Conservation (phyloP, 1,140 invertebrate genomes). For the Conus betulinus region DNA sequence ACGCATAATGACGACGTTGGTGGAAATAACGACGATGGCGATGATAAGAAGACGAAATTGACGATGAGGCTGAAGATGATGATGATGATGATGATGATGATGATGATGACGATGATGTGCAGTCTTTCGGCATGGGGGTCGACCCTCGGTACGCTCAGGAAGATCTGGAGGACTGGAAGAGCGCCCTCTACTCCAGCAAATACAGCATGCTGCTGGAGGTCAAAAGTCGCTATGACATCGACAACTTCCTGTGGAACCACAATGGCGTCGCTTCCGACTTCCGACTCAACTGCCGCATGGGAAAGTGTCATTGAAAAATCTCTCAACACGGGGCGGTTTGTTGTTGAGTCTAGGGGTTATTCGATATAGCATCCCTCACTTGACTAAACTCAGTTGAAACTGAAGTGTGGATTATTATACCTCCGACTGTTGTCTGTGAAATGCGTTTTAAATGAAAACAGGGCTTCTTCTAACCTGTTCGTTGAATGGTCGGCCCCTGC, state of each 20-base stretch:
- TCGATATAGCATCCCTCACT: neutral
- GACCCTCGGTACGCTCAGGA: slow-evolving; percentile 47
- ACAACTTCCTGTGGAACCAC: slow-evolving; percentile 45
- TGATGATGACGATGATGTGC: neutral
- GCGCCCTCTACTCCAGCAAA: slow-evolving; percentile 50
- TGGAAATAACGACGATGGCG: too few species aligned
- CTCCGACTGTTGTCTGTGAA: neutral
- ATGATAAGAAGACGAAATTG: neutral
- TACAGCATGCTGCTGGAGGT: slow-evolving; percentile 44
- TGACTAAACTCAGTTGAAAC: neutral
- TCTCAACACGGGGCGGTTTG: neutral
- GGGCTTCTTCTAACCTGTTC: too few species aligned
- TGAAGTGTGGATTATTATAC: neutral
- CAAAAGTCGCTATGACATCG: slow-evolving; percentile 47
- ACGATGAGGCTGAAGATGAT: neutral
- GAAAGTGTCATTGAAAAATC: neutral
- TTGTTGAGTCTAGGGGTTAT: neutral
- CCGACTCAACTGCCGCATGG: slow-evolving; percentile 1
- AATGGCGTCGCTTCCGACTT: slow-evolving; percentile 52
- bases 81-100: too few species aligned
- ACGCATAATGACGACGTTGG: too few species aligned
- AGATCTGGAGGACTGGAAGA: slow-evolving; percentile 47
- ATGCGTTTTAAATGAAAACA: neutral
- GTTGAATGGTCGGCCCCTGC: too few species aligned
- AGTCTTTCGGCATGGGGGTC: slow-evolving; percentile 42